Evolutionary conservation across 2,797 vertebrate genomes (phyloP).

Genomic region (Syndactyla subalaris): DNA sequence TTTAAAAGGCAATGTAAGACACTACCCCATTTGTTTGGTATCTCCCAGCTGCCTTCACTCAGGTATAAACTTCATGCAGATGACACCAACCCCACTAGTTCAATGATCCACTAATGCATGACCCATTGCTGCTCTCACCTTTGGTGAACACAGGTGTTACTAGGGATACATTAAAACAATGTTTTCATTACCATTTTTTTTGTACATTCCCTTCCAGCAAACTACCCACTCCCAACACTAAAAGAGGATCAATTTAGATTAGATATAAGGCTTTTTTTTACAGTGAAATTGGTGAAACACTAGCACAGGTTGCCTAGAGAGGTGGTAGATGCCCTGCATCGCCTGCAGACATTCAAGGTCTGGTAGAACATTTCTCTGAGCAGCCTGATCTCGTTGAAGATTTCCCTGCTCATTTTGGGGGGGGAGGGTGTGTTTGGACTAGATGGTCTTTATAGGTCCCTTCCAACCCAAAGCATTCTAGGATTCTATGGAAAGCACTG

Average conservation of each 20-base stretch:
- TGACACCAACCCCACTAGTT: not conserved
- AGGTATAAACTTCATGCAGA: not conserved
- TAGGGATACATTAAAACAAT: not conserved
- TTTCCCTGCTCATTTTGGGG: not conserved
- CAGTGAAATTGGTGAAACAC: not conserved
- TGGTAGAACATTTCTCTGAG: not conserved
- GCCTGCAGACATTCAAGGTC: not conserved
- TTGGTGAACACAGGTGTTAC: not conserved
- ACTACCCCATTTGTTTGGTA: not conserved
- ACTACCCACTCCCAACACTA: not conserved
- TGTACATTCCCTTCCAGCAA: not conserved
- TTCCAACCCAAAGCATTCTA: not conserved
- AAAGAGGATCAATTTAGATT: not conserved
- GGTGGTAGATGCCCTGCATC: not conserved
- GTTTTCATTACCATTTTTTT: not conserved
- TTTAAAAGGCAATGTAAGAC: not conserved
- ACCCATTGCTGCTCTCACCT: not conserved
- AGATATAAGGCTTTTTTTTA: not conserved
- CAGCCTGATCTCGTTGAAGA: not conserved
- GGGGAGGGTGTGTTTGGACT: not conserved
- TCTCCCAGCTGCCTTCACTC: not conserved
- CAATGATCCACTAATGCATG: not conserved
- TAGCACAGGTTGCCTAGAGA: fast-evolving
- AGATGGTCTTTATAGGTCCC: not conserved
- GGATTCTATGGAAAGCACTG: not conserved